Percentiles rank a stretch among this genome's conserved stretches.
These are phyloP conservation scores for Rhagonycha lutea DNA, from an alignment of 2,888 invertebrate species.

Conservation along the genomic window DNA sequence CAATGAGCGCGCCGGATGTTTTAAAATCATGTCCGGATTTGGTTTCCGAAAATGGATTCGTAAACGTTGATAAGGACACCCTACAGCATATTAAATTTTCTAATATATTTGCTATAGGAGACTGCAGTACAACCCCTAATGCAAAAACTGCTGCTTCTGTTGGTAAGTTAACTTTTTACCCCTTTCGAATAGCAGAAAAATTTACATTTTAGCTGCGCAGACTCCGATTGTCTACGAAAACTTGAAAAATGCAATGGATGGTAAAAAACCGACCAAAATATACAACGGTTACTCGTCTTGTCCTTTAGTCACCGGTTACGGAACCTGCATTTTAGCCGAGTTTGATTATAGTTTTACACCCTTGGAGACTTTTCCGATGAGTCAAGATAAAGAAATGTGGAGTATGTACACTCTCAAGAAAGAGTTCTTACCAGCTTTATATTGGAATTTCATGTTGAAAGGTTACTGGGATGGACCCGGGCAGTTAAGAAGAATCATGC, in stretches of 20 bases:
- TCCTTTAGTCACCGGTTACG: slow-evolving; percentile 87
- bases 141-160: slow-evolving; percentile 97
- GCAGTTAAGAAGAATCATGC: slow-evolving; percentile 60
- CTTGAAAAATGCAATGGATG: slow-evolving; percentile 69
- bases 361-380: slow-evolving; percentile 88
- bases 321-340: slow-evolving; percentile 87
- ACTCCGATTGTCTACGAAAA: slow-evolving; percentile 78
- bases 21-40: slow-evolving; percentile 64
- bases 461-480: slow-evolving; percentile 84
- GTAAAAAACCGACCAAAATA: slow-evolving; percentile 54
- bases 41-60: slow-evolving; percentile 74
- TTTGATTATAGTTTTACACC: slow-evolving; percentile 86
- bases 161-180: slow-evolving; percentile 59
- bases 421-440: slow-evolving; percentile 83
- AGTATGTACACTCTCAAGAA: slow-evolving; percentile 83
- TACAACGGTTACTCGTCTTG: slow-evolving; percentile 98
- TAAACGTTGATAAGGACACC: slow-evolving; percentile 79
- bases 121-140: slow-evolving; percentile 90
- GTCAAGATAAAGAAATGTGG: slow-evolving; percentile 72
- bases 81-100: slow-evolving; percentile 78
- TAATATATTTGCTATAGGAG: slow-evolving; percentile 94
- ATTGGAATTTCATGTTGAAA: slow-evolving; percentile 88
- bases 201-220: slow-evolving; percentile 74
- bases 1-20: slow-evolving; percentile 78
- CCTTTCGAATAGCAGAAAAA: neutral